These are phyloP conservation scores for Platypus cylindrus DNA, from an alignment of 2,888 invertebrate species.

Conservation along the genomic window DNA sequence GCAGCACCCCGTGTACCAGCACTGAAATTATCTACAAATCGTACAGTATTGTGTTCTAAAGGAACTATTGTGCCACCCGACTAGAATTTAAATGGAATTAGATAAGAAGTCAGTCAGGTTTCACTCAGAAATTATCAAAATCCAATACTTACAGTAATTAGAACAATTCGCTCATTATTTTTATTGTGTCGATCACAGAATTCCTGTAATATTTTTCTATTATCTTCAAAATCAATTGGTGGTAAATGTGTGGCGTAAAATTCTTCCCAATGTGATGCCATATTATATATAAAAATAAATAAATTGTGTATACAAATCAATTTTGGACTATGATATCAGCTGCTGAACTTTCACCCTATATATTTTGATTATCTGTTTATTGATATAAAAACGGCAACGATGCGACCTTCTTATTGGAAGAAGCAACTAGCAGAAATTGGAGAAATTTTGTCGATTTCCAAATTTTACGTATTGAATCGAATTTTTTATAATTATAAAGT, in stretches of 20 bases:
- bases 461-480: no score
- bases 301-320: not conserved
- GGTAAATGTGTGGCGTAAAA: constrained; percentile 70
- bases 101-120: not conserved
- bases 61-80: constrained; percentile 97
- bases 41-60: constrained; percentile 90
- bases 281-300: constrained; percentile 15
- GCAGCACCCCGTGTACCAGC: constrained; percentile 90
- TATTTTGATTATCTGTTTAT: no score
- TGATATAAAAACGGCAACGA: no score
- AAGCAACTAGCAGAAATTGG: no score
- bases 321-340: not conserved
- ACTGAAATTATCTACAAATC: constrained; percentile 98
- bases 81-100: constrained; percentile 34
- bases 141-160: constrained; percentile 70
- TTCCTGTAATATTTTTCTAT: constrained; percentile 55
- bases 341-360: constrained; percentile 1
- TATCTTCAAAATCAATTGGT: constrained; percentile 65
- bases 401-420: no score
- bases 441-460: no score
- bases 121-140: not conserved
- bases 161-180: constrained; percentile 55
- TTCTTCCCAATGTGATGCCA: constrained; percentile 60
- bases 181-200: constrained; percentile 61
- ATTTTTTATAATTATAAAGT: no score